Evolutionary conservation across 2,797 vertebrate genomes (phyloP), one percentile per base, ranked within the genome.

Genomic region (Naso thynnoides): DNA sequence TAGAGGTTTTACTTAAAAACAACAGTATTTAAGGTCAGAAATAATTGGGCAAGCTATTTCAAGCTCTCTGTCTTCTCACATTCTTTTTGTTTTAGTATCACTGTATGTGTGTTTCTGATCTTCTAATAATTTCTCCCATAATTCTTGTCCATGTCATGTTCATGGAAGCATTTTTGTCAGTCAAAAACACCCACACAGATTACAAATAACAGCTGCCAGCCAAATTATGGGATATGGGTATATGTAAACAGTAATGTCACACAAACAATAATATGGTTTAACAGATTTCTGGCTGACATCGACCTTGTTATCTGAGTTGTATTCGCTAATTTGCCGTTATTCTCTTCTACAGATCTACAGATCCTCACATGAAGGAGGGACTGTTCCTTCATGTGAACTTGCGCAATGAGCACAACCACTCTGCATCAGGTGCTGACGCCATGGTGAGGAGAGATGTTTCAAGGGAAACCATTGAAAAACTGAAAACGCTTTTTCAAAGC

Each of bases 311-410:
- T 26, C 9, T 14, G 5, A 19, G 8, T 10, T 9, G 3, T 47
- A 11, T 6, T 31, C n/a, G 47, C 38, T 23, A 24, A 4, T 24
- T 38, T 38, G 18, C 16, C 14, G 14, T 27, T 27, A n/a, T 29
- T 41, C 26, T 4, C 9, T 29, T 53, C n/a, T n/a, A n/a, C 62
- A 64, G 62, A 29, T 64, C 62, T 26, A 50, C 39, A 24, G 64
- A 55, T 45, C 64, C 64, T 54, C 64, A 67, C 39, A 45, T 67
- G 52, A 67, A 44, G 39, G 64, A 67, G 15, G 64, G 64, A 33
- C 39, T 67, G 39, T 18, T 33, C 41, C 41, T 67, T 33, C 41
- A 55, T 36, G 11, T 67, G 5, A 67, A 55, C 52, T 14, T 55
- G 16, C 52, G 27, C 38, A 41, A 64, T 21, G 48, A 52, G 23